Percentiles rank a stretch among this genome's conserved stretches.
Conservation (phyloP, 2,113 vertebrate genomes). For the Oreochromis tanganicae region DNA sequence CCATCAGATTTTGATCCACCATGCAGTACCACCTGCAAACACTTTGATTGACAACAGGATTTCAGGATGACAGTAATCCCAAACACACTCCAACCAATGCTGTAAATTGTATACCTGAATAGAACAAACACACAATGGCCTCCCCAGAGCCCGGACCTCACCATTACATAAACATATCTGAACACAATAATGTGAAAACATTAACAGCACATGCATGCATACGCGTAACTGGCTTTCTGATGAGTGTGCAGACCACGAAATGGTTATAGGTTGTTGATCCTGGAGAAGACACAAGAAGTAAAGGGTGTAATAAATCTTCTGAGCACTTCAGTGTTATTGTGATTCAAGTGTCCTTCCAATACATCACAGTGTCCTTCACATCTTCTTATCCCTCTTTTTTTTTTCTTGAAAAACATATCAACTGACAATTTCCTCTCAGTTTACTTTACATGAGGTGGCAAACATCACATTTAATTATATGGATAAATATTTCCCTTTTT, state of each 20-base stretch:
- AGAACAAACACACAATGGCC: background rate
- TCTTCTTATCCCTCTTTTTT: background rate
- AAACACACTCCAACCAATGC: background rate
- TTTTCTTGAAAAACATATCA: background rate
- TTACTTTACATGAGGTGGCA: background rate
- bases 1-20: background rate
- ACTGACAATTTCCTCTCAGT: background rate
- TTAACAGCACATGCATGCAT: background rate
- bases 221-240: background rate
- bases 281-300: background rate
- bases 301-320: slow-evolving; percentile 5
- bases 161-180: background rate
- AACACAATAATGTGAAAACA: background rate
- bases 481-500: background rate
- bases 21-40: background rate
- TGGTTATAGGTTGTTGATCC: background rate
- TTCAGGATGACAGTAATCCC: background rate
- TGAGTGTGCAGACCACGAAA: background rate
- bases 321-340: background rate
- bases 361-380: slow-evolving; percentile 7
- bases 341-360: background rate
- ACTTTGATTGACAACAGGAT: accelerated
- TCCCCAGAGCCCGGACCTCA: background rate
- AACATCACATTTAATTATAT: background rate
- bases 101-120: background rate